Evolutionary conservation across 2,797 vertebrate genomes (phyloP).

Genomic region (Poeciliopsis gracilis): DNA sequence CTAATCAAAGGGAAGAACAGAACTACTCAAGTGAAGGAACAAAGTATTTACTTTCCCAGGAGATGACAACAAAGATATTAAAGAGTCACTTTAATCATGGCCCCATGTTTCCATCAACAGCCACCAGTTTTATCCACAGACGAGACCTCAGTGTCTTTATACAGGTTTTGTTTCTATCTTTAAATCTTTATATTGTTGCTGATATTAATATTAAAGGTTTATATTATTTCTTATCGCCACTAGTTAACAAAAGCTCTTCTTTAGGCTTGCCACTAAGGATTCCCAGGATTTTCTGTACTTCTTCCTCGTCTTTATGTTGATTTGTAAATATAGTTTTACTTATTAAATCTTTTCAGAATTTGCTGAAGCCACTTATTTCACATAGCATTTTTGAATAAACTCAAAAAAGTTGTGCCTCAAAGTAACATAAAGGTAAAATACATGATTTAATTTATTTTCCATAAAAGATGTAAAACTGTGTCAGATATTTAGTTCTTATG

Average conservation of each 20-base stretch:
- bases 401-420: not conserved
- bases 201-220: not conserved
- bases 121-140: conserved; percentile 23
- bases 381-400: not conserved
- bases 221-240: not conserved
- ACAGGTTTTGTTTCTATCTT: not conserved
- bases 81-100: conserved; percentile 1
- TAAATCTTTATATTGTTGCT: not conserved
- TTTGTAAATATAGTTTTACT: not conserved
- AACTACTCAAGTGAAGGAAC: conserved; percentile 40
- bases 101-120: not conserved
- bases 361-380: not conserved
- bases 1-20: conserved; percentile 63
- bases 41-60: conserved; percentile 33
- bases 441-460: not conserved
- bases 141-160: not conserved
- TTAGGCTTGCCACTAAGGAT: not conserved
- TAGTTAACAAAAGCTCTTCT: not conserved
- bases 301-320: not conserved
- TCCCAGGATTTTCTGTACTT: not conserved
- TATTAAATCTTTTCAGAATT: not conserved
- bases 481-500: not conserved
- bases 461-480: not conserved
- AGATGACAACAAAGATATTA: conserved; percentile 36
- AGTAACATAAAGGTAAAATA: not conserved